phyloP scores from a whole-genome alignment of 2,113 vertebrate genomes.

The Lasiurus cinereus region DNA sequence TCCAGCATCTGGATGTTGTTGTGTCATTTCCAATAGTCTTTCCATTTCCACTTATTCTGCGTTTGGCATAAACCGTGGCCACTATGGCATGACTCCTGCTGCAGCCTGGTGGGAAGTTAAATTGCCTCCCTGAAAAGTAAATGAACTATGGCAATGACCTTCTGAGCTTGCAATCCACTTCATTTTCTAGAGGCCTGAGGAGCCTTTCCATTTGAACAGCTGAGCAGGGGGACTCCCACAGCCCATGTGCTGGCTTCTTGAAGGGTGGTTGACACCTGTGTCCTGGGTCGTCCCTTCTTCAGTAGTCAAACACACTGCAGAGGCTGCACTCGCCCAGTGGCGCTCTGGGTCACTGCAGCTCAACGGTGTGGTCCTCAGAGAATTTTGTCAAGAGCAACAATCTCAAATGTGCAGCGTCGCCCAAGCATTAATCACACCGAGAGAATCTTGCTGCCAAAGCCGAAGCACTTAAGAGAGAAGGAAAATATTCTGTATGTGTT shows the following conservation, averaged over 20 bases:
- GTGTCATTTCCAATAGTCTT: background rate
- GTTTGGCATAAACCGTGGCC: background rate
- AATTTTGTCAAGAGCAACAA: background rate
- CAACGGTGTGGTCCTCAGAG: background rate
- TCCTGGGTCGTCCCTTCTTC: background rate
- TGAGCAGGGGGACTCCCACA: background rate
- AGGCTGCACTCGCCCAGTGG: background rate
- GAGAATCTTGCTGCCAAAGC: background rate
- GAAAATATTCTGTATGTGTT: background rate
- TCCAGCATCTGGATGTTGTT: background rate
- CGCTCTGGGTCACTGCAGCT: background rate
- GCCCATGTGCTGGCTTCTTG: background rate
- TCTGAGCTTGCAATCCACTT: background rate
- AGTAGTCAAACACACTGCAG: background rate
- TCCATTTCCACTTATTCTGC: background rate
- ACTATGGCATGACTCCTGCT: background rate
- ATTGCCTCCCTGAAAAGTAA: conserved; percentile 37
- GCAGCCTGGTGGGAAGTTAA: background rate
- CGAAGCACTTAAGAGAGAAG: background rate
- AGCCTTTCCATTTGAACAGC: background rate
- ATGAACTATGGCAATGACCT: conserved; percentile 27
- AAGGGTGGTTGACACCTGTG: background rate
- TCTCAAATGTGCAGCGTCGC: background rate
- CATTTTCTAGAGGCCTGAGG: background rate
- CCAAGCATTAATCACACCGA: background rate